Percentiles rank a stretch among this genome's conserved stretches.
Conservation (phyloP, 2,888 invertebrate species). For the Microchrysa polita region DNA sequence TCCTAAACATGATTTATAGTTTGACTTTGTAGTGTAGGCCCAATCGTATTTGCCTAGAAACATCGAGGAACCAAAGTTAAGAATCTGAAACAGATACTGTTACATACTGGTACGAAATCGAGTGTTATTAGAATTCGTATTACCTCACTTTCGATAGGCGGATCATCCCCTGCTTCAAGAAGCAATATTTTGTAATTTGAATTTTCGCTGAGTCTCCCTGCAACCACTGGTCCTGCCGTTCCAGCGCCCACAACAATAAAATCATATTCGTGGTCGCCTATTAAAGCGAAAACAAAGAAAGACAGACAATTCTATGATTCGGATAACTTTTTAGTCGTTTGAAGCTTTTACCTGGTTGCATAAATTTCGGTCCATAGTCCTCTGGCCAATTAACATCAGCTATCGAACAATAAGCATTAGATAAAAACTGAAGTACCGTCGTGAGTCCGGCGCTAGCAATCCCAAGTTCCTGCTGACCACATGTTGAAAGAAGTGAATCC, state of each 20-base stretch:
- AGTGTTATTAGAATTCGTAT: conserved; percentile 50
- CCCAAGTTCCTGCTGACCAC: too few relatives aligned
- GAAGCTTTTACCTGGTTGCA: background rate
- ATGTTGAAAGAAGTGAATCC: too few relatives aligned
- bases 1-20: conserved; percentile 54
- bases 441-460: background rate
- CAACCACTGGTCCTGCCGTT: conserved; percentile 67
- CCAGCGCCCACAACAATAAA: conserved; percentile 60
- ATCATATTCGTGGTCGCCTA: conserved; percentile 18
- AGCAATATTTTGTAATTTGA: conserved; percentile 69
- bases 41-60: conserved; percentile 55
- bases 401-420: background rate
- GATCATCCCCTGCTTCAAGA: conserved; percentile 73
- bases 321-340: too few relatives aligned
- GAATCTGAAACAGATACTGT: conserved; percentile 53
- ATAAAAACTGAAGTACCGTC: background rate
- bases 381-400: background rate
- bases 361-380: conserved; percentile 13
- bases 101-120: too few relatives aligned
- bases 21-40: conserved; percentile 57
- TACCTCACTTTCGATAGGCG: conserved; percentile 61
- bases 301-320: too few relatives aligned
- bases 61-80: conserved; percentile 52
- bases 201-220: conserved; percentile 70
- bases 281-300: too few relatives aligned